Percentiles rank a stretch among this genome's conserved stretches.
These are phyloP conservation scores for Mus pahari DNA, from an alignment of 2,113 vertebrate species.

Conservation along the genomic window DNA sequence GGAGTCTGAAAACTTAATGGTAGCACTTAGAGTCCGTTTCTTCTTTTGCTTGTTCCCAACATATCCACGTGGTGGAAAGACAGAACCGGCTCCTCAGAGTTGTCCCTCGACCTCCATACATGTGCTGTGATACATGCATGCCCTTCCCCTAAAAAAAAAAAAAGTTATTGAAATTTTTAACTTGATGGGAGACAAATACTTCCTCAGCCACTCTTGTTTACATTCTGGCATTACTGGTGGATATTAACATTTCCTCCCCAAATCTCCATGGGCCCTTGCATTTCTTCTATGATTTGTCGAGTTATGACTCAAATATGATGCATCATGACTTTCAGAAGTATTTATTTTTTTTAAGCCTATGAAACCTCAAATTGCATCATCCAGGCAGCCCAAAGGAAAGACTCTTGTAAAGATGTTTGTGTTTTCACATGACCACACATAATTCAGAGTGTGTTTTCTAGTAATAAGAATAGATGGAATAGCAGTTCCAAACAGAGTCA, in stretches of 20 bases:
- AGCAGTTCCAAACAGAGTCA: not conserved
- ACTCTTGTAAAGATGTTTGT: not conserved
- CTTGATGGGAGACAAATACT: not conserved
- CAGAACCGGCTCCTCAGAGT: not conserved
- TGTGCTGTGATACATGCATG: not conserved
- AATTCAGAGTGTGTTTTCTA: not conserved
- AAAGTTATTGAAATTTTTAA: not conserved
- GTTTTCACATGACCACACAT: rapidly evolving
- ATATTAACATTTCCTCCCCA: not conserved
- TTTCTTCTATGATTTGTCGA: conserved; percentile 17
- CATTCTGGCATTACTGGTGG: not conserved
- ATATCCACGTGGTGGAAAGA: too few species aligned
- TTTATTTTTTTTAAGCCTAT: not conserved
- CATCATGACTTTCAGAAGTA: not conserved
- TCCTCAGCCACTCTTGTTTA: not conserved
- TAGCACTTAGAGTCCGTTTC: too few species aligned
- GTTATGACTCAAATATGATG: not conserved
- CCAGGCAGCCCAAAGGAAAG: not conserved
- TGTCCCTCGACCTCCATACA: not conserved
- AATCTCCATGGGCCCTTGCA: not conserved
- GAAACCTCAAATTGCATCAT: not conserved
- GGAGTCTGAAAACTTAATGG: too few species aligned
- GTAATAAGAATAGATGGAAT: not conserved
- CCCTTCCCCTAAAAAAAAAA: not conserved
- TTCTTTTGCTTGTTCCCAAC: too few species aligned